Base-by-base conservation (phyloP, 2,888 invertebrate genomes). In the Eucriotettix oculatus region DNA sequence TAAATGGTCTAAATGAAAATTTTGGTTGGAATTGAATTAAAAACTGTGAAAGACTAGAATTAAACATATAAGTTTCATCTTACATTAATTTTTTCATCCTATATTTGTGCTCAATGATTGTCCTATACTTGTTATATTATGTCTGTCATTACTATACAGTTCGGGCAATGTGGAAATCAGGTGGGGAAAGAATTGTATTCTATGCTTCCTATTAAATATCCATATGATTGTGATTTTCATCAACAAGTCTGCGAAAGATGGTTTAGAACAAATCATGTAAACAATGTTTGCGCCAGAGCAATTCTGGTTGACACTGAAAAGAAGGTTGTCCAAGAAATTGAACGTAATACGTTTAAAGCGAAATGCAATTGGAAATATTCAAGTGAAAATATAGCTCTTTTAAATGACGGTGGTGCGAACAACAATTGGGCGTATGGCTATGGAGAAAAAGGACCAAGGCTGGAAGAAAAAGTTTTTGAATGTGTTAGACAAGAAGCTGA, bases 401-500 rank as follows among this genome's bases (percentile, higher is more conserved):
- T 72, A 62, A 66, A 71, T 14, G 72, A 71, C 40, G 74, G 75
- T 16, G 78, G 79, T 41, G 73, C 76, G 16, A 78, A 75, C 1
- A 79, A 79, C 65, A 79, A 79, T 68, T 79, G 79, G 79, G 77
- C 78, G 0, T 75, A 71, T 61, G 79, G 78, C 43, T 78, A 78
- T 65, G 66, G 66, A 5, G 66, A 67, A n/a, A 76, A 72, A 65
- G 74, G 77, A 52, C 67, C 69, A 43, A 66, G 73, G 53, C 61
- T 79, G 12, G 66, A 68, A 10, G 69, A 70, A 9, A 66, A 68
- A 2, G 68, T 76, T 42, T 59, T 76, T 55, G 75, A 78, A 53
- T 66, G 65, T 48, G 66, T 75, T 1, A 68, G 76, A 60, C 69
- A 65, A 60, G 76, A 78, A 67, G 63, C 71, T 52, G 79, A 79